phyloP scores from a whole-genome alignment of 2,888 invertebrate genomes.

The Nomada fucata region DNA sequence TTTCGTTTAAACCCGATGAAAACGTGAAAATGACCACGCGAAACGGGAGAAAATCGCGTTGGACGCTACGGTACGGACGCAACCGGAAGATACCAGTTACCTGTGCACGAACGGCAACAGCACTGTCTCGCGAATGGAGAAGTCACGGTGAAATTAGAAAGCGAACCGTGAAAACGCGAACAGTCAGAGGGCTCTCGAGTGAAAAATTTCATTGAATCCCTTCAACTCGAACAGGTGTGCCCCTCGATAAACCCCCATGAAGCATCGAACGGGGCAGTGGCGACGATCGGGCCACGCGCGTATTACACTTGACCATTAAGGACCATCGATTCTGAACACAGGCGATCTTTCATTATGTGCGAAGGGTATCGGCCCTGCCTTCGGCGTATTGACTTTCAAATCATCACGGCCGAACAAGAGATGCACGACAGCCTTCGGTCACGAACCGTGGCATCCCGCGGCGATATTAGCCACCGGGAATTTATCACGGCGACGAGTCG shows the following conservation, averaged over 20 bases:
- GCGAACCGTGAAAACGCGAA: constrained; percentile 46
- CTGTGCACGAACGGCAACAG: background rate
- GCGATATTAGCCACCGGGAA: constrained; percentile 38
- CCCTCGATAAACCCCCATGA: constrained; percentile 22
- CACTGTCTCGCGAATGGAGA: constrained; percentile 28
- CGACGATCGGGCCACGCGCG: constrained; percentile 6
- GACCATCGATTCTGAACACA: constrained; percentile 7
- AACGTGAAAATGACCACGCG: constrained; percentile 1
- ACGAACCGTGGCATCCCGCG: constrained; percentile 13
- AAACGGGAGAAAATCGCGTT: background rate
- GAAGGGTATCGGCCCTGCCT: constrained; percentile 33
- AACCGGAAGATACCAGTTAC: background rate
- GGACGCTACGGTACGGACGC: constrained; percentile 12
- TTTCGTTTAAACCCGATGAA: constrained; percentile 1
- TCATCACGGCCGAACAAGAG: constrained; percentile 20
- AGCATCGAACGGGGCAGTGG: constrained; percentile 30
- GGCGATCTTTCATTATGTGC: constrained; percentile 47
- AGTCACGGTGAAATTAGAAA: constrained; percentile 48
- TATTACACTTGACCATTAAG: no score
- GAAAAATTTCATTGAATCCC: constrained; percentile 54
- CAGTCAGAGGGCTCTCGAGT: constrained; percentile 28
- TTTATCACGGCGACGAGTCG: constrained; percentile 32
- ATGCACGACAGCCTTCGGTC: constrained; percentile 22
- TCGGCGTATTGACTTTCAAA: constrained; percentile 48
- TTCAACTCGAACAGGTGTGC: constrained; percentile 22